These are phyloP conservation scores for Nasua narica DNA, from an alignment of 2,797 vertebrate genomes.

Conservation along the genomic window DNA sequence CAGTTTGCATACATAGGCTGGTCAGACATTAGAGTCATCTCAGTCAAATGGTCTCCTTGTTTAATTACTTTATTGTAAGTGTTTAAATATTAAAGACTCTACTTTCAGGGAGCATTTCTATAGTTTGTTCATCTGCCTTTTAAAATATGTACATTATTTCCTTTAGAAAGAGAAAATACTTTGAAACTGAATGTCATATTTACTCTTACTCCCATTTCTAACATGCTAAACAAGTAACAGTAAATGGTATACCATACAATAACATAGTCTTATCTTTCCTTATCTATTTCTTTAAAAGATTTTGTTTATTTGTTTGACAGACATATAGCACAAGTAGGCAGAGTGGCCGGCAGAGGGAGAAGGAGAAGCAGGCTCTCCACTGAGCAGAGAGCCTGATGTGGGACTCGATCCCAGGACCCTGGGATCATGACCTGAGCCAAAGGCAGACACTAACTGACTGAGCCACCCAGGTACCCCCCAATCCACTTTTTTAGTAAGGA, in stretches of 20 bases:
- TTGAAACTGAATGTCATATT: background rate
- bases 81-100: background rate
- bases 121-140: background rate
- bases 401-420: no score
- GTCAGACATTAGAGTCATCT: background rate
- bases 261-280: background rate
- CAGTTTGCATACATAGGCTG: background rate
- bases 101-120: no score
- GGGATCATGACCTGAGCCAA: no score
- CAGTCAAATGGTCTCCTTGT: background rate
- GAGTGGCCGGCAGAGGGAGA: no score
- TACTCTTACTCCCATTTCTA: background rate
- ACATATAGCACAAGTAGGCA: no score
- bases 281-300: background rate
- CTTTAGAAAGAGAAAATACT: slow-evolving; percentile 4
- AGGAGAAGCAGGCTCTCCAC: no score
- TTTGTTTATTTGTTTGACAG: no score
- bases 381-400: no score
- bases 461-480: no score
- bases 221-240: background rate
- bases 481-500: background rate
- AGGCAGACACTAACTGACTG: no score
- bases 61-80: background rate
- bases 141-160: background rate
- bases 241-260: background rate